These are phyloP conservation scores for Hemicordylus capensis DNA, from an alignment of 2,113 vertebrate genomes.

Conservation along the genomic window DNA sequence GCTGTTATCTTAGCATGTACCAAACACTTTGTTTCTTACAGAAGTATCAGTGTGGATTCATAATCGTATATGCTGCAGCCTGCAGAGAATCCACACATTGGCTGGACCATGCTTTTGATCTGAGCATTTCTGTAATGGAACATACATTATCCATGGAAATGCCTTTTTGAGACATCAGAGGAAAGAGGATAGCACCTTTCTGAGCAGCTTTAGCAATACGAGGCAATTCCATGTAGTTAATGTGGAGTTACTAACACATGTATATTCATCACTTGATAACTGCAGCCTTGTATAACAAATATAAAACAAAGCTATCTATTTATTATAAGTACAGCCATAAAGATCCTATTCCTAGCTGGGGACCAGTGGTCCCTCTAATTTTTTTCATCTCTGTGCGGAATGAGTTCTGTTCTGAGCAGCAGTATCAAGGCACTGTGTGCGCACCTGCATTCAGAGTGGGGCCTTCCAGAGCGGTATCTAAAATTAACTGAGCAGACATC, in stretches of 20 bases:
- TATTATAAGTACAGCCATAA: neutral
- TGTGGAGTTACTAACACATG: neutral
- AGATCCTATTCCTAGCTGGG: neutral
- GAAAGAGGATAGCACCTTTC: neutral
- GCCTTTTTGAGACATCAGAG: neutral
- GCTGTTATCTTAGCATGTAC: neutral
- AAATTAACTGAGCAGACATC: too few species aligned
- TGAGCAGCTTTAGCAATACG: neutral
- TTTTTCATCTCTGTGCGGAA: too few species aligned
- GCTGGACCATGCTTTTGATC: neutral
- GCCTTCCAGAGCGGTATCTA: too few species aligned
- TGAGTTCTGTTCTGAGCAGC: too few species aligned
- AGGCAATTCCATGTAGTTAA: neutral
- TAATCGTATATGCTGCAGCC: neutral
- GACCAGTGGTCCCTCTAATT: too few species aligned
- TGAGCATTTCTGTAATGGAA: too few species aligned
- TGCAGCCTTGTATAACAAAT: too few species aligned
- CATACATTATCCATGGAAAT: neutral
- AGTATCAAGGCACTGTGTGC: too few species aligned
- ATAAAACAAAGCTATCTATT: neutral
- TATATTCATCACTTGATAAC: too few species aligned
- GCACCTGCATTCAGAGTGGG: too few species aligned
- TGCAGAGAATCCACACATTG: neutral
- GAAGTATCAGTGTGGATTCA: neutral
- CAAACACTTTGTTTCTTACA: neutral